Base-by-base conservation (phyloP, 1,140 invertebrate genomes). In the Pseudomyrmex cubaensis region DNA sequence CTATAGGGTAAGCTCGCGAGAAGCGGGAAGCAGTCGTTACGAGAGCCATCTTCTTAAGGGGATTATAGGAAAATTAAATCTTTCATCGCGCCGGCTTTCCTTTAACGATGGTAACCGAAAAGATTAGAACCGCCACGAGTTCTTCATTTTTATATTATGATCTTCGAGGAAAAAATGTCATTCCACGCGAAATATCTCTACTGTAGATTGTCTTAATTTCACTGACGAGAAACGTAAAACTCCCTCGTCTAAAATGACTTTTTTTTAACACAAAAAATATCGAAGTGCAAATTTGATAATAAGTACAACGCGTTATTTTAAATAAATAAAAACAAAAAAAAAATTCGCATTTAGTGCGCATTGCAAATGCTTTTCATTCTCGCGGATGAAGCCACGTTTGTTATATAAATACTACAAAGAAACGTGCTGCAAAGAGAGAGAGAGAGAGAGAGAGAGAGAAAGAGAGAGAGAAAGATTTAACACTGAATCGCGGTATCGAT, bases 61-160 rank as follows among this genome's bases (percentile, higher is more conserved):
- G 82, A 86, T 86, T 86, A 84, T 50, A 64, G 67, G 15, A 75
- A 86, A 86, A 86, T 86, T 77, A 84, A 86, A 86, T 80, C 75
- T 64, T 80, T 86, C 85, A 84, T 77, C 56, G 69, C 35, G 54
- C 57, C 74, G 62, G 73, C 44, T 56, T 72, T 20, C n/a, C 82
- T 62, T 61, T 61, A 72, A 72, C 57, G 72, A 56, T 52, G 44
- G 22, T 48, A 63, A 48, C 64, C 66, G 76, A 84, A 82, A 70
- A 82, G 61, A 62, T 52, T 52, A 12, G 50, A 52, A 52, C 9
- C 50, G 64, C 64, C 22, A 15, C 54, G 66, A 70, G 12, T 59
- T 1, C 35, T 72, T 44, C 54, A 56, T 80, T 80, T 80, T 66
- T 66, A 59, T 72, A 50, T 80, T 50, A 78, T 69, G 69, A 69